Evolutionary conservation across 2,888 invertebrate species (phyloP), one percentile per base, ranked within the genome.

Genomic region (Drosophila tanythrix): DNA sequence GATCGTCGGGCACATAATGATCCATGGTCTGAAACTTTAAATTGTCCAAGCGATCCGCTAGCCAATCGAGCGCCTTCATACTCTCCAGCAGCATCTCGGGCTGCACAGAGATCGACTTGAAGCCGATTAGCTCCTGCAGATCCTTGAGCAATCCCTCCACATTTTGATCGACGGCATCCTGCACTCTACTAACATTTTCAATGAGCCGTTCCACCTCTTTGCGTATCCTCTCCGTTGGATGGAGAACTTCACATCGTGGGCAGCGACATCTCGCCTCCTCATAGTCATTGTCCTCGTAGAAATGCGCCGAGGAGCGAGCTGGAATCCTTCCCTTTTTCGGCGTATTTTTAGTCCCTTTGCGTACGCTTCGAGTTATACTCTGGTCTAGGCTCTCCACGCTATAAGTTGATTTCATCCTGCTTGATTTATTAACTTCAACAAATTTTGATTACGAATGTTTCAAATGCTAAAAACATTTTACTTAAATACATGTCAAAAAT

Each of bases 71-170:
- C 0, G 85, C 78, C 27, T 31, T 15, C 1, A 58, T 48, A 13
- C 73, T 33, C 0, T 80, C 74, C 8, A 8, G 0, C 0, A 68
- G 18, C 31, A n/a, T 31, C 0, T 50, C 29, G 1, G 69, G 52
- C 0, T 82, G 40, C 6, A 66, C 68, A 0, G 83, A 82, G 2
- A 83, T 58, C 7, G 83, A 61, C 43, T 70, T 52, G 3, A 74
- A n/a, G 0, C 0, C 6, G 1, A 83, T 70, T 56, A 78, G 51
- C 0, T 63, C 27, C 0, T 55, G 53, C 0, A 83, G 69, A 29
- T 80, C 69, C 0, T 1, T 21, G 1, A 80, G 21, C 4, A 65
- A 11, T 0, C 64, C 25, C 0, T 80, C 66, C 1, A 60, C 18
- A 2, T 53, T 25, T 0, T 40, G 2, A 2, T 66, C 70, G 8